phyloP scores from a whole-genome alignment of 2,888 invertebrate species.

The Eupithecia abbreviata region DNA sequence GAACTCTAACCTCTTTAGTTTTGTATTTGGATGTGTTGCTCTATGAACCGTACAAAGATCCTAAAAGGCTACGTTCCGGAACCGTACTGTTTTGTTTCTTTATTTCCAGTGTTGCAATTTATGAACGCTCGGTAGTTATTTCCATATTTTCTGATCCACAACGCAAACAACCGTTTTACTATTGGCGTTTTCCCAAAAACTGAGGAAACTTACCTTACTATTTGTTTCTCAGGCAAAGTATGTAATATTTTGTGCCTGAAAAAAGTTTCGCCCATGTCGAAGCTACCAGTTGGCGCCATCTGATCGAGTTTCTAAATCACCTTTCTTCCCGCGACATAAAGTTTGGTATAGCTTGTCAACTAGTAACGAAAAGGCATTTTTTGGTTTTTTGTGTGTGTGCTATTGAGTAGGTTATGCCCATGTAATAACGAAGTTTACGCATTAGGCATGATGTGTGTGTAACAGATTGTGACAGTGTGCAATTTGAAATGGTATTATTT shows the following conservation, averaged over 20 bases:
- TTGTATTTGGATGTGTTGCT: neutral
- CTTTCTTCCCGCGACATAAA: conserved; percentile 10
- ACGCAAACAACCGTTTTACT: neutral
- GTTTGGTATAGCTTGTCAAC: conserved; percentile 12
- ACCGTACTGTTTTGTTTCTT: neutral
- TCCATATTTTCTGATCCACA: neutral
- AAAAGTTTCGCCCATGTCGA: conserved; percentile 10
- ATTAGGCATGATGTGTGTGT: conserved; percentile 27
- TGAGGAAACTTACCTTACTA: neutral
- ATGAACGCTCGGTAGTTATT: neutral
- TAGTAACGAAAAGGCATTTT: conserved; percentile 26
- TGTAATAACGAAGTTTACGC: conserved; percentile 24
- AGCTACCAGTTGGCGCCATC: conserved; percentile 10
- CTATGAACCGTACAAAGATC: neutral
- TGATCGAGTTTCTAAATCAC: neutral
- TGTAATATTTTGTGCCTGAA: neutral
- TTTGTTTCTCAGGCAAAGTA: conserved; percentile 1
- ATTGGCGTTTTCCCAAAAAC: conserved; percentile 1
- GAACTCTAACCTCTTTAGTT: neutral
- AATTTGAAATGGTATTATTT: neutral
- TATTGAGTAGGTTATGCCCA: conserved; percentile 20
- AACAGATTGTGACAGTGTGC: conserved; percentile 25
- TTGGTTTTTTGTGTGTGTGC: conserved; percentile 12
- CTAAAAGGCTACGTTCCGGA: neutral
- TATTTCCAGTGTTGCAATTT: neutral